phyloP scores from a whole-genome alignment of 2,797 vertebrate genomes.

The Sciurus vulgaris region DNA sequence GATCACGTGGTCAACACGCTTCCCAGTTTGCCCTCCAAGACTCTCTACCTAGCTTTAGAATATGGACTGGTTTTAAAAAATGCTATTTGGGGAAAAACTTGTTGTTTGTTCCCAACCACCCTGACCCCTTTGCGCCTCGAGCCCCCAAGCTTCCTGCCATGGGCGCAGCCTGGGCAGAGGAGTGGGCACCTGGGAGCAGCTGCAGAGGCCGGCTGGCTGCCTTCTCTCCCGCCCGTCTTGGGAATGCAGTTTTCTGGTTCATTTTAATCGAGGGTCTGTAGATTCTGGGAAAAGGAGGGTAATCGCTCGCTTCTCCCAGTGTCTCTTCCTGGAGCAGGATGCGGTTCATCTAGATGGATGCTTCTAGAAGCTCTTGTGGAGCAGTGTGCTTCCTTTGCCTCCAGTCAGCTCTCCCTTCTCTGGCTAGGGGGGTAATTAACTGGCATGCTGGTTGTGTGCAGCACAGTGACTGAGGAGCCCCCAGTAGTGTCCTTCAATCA shows the following conservation, averaged over 20 bases:
- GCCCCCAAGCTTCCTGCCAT: accelerated
- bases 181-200: not conserved
- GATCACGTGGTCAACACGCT: not conserved
- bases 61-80: not conserved
- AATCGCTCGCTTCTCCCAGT: not conserved
- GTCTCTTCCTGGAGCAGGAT: not conserved
- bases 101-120: not conserved
- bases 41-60: not conserved
- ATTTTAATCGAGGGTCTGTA: not conserved
- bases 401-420: not conserved
- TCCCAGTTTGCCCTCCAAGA: not conserved
- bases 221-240: not conserved
- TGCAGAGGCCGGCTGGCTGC: accelerated
- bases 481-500: not conserved
- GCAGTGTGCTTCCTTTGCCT: not conserved
- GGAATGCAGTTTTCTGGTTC: not conserved
- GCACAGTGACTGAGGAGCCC: not conserved
- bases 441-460: not conserved
- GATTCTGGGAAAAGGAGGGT: not conserved
- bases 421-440: not conserved
- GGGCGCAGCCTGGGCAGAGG: not conserved
- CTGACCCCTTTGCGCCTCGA: not conserved
- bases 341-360: not conserved
- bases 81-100: not conserved
- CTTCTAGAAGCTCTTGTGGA: not conserved